Evolutionary conservation across 2,888 invertebrate genomes (phyloP), one percentile per base, ranked within the genome.

Genomic region (Tetranychus piercei): DNA sequence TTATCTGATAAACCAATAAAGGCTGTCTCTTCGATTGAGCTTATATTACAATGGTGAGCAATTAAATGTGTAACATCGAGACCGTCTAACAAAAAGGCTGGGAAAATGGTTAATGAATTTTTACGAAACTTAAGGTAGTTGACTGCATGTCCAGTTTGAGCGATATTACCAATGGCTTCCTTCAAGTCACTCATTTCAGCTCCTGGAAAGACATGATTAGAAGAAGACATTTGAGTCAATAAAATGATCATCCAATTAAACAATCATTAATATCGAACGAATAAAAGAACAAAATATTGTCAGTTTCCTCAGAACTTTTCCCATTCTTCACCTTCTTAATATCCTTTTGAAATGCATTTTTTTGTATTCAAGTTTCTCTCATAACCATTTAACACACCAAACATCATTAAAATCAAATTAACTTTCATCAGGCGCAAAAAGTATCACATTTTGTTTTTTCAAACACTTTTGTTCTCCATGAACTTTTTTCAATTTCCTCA

Each of bases 51-150:
- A 78, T 92, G 83, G 90, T 92, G 82, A 90, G 91, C 90, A 23
- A 91, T 91, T 74, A 93, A 86, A 80, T 93, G 92, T 78, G 90
- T 88, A 79, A 93, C 92, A 81, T 91, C 90, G 81, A 93, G 85
- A 6, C 91, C 91, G 76, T 92, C 86, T 83, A 92, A 92, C 77
- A 92, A 88, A 82, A 78, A 78, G 44, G 20, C 71, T 11, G 69
- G 69, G 20, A 69, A 69, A 69, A 22, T 69, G 69, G 22, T 11
- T 22, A 69, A 11, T 11, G 20, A 23, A 11, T 20, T 69, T 69
- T 23, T 23, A 20, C 34, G 20, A 69, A 69, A 23, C 22, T 23
- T 69, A 18, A 69, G 20, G 20, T 69, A 69, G 1, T 23, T 23
- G n/a, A 22, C 34, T 44, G 18, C 23, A 9, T 78, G 75, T 7